These are phyloP conservation scores for Myotis yumanensis DNA, from an alignment of 2,113 vertebrate genomes.

Conservation along the genomic window DNA sequence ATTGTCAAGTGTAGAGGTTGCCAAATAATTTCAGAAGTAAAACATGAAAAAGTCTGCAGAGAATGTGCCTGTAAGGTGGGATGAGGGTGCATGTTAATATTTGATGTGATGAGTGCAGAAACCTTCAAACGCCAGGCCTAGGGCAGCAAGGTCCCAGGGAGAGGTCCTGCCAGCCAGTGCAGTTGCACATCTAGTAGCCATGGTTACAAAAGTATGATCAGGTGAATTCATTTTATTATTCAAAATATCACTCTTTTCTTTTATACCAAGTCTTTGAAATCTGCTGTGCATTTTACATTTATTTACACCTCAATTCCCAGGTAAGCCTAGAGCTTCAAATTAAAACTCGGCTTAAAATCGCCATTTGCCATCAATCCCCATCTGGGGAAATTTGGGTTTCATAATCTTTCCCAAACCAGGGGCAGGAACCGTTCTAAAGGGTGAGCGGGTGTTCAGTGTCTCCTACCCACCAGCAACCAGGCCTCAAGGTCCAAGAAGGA, in stretches of 20 bases:
- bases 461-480: rapidly evolving
- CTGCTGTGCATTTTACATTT: not conserved
- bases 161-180: not conserved
- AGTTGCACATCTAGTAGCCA: not conserved
- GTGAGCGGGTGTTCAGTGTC: not conserved
- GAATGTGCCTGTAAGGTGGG: not conserved
- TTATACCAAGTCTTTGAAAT: not conserved
- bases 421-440: not conserved
- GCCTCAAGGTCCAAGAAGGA: not conserved
- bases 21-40: not conserved
- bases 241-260: not conserved
- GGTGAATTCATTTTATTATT: not conserved
- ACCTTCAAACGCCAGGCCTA: not conserved
- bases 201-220: not conserved
- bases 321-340: not conserved
- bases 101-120: too few species aligned
- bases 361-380: not conserved
- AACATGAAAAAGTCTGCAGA: not conserved
- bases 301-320: not conserved
- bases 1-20: not conserved
- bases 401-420: not conserved
- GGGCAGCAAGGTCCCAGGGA: too few species aligned
- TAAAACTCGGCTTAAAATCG: not conserved
- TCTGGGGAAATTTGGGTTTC: not conserved
- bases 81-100: too few species aligned